Base-by-base conservation (phyloP, 2,113 vertebrate species). In the Gambusia affinis region DNA sequence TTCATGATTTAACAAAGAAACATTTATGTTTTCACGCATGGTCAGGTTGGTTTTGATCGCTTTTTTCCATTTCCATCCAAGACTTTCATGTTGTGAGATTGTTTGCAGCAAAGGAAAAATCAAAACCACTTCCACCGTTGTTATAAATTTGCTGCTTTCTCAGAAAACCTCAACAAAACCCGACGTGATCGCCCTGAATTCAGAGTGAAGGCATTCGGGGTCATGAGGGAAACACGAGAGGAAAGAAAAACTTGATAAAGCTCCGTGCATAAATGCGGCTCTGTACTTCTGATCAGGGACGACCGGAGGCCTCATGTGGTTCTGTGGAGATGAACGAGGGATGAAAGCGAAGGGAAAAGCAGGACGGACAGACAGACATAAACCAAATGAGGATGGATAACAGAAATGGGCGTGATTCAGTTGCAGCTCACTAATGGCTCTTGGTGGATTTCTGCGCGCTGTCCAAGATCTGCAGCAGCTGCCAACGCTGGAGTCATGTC, bases 401-500 rank as follows among this genome's bases (percentile, higher is more conserved):
- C 54, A 57, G 39, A 73, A 29, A 76, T 79, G 87, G 88, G 85
- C 14, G 88, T 83, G 80, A 73, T 47, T 60, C 61, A 44, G 67
- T 83, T 85, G 65, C 85, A 81, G 79, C 73, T 63, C n/a, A 3
- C 61, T 63, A 19, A 81, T 66, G 1, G 72, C 57, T 78, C 87
- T 75, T 85, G 0, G 72, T 27, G 85, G 86, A 88, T 73, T 65
- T 19, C 8, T 4, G 64, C 15, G 54, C 77, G 47, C 69, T 24
- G 64, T 28, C 61, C 62, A 30, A 85, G 89, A 88, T 47, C 74
- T 44, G 28, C 87, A 72, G 85, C 92, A 92, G 93, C 93, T 94
- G 92, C 88, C 80, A 72, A 84, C 91, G 82, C 86, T 73, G 64
- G 63, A 80, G 79, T 64, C 79, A 17, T 1, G 61, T 88, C 91